A percentile compares a stretch with the other conserved stretches of the same genome.
Evolutionary conservation across 2,797 vertebrate species (phyloP).

Genomic region (Rhynchotus rufescens): DNA sequence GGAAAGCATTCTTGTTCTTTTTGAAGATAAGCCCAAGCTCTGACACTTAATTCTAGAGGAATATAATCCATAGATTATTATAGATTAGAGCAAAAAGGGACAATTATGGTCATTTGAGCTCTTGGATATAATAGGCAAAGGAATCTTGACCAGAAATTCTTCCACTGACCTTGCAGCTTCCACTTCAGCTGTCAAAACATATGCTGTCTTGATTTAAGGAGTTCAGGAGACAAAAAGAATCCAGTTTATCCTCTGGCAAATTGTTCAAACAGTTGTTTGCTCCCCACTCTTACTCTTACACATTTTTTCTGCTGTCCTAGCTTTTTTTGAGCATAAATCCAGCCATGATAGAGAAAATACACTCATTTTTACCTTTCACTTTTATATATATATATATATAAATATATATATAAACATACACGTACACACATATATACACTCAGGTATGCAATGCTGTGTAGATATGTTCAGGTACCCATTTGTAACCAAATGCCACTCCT

Average conservation of each 20-base stretch:
- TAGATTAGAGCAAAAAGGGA: background rate
- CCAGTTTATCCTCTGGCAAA: background rate
- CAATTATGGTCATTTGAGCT: background rate
- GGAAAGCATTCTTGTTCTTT: background rate
- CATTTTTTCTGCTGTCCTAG: background rate
- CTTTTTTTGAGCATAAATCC: background rate
- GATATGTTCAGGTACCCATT: background rate
- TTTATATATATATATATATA: background rate
- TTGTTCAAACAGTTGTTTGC: background rate
- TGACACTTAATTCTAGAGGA: background rate
- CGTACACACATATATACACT: background rate
- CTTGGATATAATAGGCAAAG: background rate
- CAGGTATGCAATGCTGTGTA: background rate
- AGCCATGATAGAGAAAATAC: constrained; percentile 20
- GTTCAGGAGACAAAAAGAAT: background rate
- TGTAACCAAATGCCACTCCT: background rate
- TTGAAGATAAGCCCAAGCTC: background rate
- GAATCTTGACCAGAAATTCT: background rate
- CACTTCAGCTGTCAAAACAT: constrained; percentile 7
- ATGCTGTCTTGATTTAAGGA: constrained; percentile 19
- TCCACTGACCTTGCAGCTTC: background rate
- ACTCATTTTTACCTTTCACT: background rate
- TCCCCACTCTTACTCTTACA: background rate
- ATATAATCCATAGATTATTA: background rate
- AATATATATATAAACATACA: background rate